These are phyloP conservation scores for Pterostichus niger DNA, from an alignment of 2,888 invertebrate genomes.

Conservation along the genomic window DNA sequence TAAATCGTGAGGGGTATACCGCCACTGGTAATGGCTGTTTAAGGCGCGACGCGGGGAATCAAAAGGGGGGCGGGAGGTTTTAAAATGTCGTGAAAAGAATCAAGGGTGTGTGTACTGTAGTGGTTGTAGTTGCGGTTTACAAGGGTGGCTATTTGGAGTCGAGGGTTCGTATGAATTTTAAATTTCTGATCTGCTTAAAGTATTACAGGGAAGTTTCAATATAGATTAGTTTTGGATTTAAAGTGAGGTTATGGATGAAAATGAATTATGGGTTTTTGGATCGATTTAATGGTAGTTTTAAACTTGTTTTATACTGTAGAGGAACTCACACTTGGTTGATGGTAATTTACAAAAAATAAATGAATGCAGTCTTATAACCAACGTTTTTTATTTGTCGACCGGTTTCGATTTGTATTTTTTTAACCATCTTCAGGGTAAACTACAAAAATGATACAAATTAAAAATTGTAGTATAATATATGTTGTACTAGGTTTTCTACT, in stretches of 20 bases:
- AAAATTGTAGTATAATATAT: too few species aligned
- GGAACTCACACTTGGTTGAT: too few species aligned
- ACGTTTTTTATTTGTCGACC: too few species aligned
- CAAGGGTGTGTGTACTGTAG: conserved; percentile 5
- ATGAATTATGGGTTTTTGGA: background rate
- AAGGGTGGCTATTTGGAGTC: background rate
- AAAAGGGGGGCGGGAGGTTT: background rate
- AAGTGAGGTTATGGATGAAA: background rate
- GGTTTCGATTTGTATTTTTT: too few species aligned
- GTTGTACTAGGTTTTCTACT: too few species aligned
- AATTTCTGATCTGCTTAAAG: conserved; percentile 54
- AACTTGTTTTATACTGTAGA: too few species aligned
- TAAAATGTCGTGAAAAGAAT: conserved; percentile 17
- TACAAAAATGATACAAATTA: too few species aligned
- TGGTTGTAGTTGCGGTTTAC: conserved; percentile 22
- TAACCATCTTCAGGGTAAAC: too few species aligned
- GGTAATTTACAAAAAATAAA: too few species aligned
- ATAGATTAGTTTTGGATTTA: conserved; percentile 71
- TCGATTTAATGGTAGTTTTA: background rate
- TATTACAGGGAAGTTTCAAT: conserved; percentile 32
- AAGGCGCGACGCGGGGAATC: background rate
- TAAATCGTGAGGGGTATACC: conserved; percentile 72
- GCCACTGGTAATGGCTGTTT: conserved; percentile 68
- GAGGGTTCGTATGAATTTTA: conserved; percentile 39
- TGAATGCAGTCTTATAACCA: too few species aligned